A percentile compares a stretch with the other conserved stretches of the same genome.
phyloP scores from a whole-genome alignment of 2,113 vertebrate species.

The Pituophis catenifer region DNA sequence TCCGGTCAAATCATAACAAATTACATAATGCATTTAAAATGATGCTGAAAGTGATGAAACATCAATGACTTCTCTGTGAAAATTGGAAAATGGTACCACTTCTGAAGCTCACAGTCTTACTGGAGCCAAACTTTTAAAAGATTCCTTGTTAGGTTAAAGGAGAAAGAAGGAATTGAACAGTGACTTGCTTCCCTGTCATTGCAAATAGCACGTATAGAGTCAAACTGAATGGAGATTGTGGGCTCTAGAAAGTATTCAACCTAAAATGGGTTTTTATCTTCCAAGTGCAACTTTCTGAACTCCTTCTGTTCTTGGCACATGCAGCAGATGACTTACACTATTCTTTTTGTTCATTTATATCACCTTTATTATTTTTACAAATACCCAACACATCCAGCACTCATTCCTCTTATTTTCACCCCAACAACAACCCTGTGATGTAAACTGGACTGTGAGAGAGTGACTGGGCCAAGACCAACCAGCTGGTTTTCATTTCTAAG shows the following conservation, averaged over 20 bases:
- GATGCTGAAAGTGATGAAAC: background rate
- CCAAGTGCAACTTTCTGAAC: background rate
- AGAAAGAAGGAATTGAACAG: background rate
- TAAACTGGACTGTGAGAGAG: background rate
- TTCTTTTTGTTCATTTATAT: background rate
- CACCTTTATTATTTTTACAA: background rate
- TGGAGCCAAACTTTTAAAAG: background rate
- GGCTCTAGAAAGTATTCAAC: background rate
- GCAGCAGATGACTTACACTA: background rate
- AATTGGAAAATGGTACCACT: background rate
- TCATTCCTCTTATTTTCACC: background rate
- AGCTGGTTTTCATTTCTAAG: background rate
- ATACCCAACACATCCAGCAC: background rate
- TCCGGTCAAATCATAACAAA: background rate
- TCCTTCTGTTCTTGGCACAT: background rate
- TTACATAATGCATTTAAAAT: background rate
- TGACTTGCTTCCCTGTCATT: background rate
- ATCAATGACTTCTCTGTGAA: background rate
- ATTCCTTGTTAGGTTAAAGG: background rate
- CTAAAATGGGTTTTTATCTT: background rate
- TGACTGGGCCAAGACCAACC: background rate
- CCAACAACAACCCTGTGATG: background rate
- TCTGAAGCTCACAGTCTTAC: background rate
- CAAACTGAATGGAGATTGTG: background rate
- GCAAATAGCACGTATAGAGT: background rate